Base-by-base conservation (phyloP, 1,140 invertebrate genomes). In the Marisa cornuarietis region DNA sequence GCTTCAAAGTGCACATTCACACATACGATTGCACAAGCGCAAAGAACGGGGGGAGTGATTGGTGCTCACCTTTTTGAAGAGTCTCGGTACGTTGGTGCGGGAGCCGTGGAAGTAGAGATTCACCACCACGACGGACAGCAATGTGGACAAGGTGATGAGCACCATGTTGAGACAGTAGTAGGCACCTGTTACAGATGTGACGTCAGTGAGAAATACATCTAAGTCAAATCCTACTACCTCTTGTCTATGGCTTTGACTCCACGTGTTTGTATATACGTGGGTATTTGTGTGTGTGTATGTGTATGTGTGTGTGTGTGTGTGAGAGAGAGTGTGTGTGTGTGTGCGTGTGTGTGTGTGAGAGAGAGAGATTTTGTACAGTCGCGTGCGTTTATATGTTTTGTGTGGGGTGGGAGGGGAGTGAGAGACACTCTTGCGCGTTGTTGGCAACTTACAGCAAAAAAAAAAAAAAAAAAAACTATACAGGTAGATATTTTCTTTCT, bases 161-260 rank as follows among this genome's bases (percentile, higher is more conserved):
- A 90, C 87, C 91, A 92, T 92, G 79, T 91, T 91, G 69, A 91
- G 79, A 79, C 91, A 92, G 82, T 91, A 92, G 81, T 92, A 92
- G 54, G 90, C 90, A 71, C 90, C 90, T 91, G 80, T 31, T 54
- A 22, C 65, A 22, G 71, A 18, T n/a, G 26, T 54, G 26, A 18
- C 22, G 71, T 52, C 42, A 73, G 24, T 22, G 24, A 52, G 8
- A 72, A 20, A 18, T 10, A 72, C 31, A 52, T 51, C 71, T n/a
- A 4, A 6, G 31, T 42, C 31, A 42, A 6, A 42, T 42, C 3
- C 1, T 42, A 0, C 31, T 42, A 42, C 31, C 31, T 42, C 31
- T 42, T 65, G 62, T 65, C 18, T 65, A 24, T 65, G 62, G 2
- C 18, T 2, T 20, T 65, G 62, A 20, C 18, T 65, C 1, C 0